Conservation (phyloP, 1,140 invertebrate genomes). For the Helicoverpa zea region DNA sequence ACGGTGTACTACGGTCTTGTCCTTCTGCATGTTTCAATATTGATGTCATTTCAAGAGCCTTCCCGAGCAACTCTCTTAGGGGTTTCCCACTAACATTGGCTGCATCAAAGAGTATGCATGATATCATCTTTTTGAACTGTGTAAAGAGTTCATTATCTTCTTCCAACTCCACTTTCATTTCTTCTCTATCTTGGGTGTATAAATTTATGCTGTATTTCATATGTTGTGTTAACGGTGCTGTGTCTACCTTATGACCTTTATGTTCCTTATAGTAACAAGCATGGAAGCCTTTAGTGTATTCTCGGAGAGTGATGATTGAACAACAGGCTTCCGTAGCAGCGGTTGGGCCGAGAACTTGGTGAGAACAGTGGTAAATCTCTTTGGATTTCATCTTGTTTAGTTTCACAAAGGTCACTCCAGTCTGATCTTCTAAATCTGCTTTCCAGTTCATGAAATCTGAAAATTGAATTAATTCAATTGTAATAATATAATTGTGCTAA, state of each 20-base stretch:
- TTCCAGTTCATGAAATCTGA: slow-evolving; percentile 73
- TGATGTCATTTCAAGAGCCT: slow-evolving; percentile 71
- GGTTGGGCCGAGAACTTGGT: background rate
- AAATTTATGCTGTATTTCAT: slow-evolving; percentile 64
- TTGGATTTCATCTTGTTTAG: slow-evolving; percentile 43
- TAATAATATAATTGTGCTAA: no score
- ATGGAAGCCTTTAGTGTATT: slow-evolving; percentile 68
- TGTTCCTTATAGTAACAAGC: slow-evolving; percentile 68
- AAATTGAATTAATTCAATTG: slow-evolving; percentile 30
- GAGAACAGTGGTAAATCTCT: slow-evolving; percentile 34
- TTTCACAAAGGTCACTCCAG: slow-evolving; percentile 53
- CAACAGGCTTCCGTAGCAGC: slow-evolving; percentile 58
- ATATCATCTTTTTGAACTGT: slow-evolving; percentile 70
- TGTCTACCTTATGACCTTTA: slow-evolving; percentile 52
- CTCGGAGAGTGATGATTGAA: slow-evolving; percentile 61
- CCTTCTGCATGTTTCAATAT: slow-evolving; percentile 61
- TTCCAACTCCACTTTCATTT: background rate
- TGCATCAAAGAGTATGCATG: slow-evolving; percentile 62
- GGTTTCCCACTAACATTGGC: slow-evolving; percentile 59
- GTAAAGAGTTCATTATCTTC: slow-evolving; percentile 64
- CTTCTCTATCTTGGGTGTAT: slow-evolving; percentile 50
- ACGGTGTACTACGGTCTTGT: background rate
- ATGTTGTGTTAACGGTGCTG: slow-evolving; percentile 55
- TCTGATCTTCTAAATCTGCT: slow-evolving; percentile 60
- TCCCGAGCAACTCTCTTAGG: slow-evolving; percentile 61